phyloP scores from a whole-genome alignment of 2,113 vertebrate species.

The Oreochromis spilurus region DNA sequence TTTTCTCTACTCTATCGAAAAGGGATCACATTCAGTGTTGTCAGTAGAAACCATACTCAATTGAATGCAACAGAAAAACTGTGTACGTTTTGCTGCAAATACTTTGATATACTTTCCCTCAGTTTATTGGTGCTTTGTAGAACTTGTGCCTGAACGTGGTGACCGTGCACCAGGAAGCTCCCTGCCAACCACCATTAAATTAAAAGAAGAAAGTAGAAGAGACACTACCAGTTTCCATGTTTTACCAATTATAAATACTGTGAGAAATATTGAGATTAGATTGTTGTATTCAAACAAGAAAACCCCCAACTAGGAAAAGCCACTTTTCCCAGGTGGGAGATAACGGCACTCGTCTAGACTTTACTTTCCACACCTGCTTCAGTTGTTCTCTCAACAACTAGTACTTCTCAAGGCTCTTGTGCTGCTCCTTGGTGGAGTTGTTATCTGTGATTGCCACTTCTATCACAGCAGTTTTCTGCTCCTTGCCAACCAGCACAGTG shows the following conservation, averaged over 20 bases:
- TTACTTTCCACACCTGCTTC: not conserved
- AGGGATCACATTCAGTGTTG: constrained; percentile 39
- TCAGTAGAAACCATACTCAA: constrained; percentile 44
- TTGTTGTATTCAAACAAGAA: not conserved
- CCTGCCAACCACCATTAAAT: not conserved
- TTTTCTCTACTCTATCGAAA: constrained; percentile 42
- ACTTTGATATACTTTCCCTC: not conserved
- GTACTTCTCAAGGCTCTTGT: not conserved
- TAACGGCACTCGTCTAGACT: not conserved
- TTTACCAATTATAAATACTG: not conserved
- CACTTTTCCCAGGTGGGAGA: fast-evolving
- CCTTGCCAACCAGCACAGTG: not conserved
- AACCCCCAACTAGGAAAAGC: fast-evolving
- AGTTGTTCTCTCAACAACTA: fast-evolving
- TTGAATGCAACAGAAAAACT: not conserved
- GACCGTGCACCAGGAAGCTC: not conserved
- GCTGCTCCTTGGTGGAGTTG: not conserved
- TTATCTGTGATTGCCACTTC: not conserved
- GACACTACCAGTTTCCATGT: fast-evolving
- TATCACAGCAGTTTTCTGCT: not conserved
- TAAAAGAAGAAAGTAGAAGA: not conserved
- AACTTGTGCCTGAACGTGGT: not conserved
- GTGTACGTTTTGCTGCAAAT: not conserved
- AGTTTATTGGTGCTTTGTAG: not conserved
- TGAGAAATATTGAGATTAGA: not conserved